These are phyloP conservation scores for Luidia sarsii DNA, from an alignment of 53 echinoderm and acorn worm genomes.

Conservation along the genomic window DNA sequence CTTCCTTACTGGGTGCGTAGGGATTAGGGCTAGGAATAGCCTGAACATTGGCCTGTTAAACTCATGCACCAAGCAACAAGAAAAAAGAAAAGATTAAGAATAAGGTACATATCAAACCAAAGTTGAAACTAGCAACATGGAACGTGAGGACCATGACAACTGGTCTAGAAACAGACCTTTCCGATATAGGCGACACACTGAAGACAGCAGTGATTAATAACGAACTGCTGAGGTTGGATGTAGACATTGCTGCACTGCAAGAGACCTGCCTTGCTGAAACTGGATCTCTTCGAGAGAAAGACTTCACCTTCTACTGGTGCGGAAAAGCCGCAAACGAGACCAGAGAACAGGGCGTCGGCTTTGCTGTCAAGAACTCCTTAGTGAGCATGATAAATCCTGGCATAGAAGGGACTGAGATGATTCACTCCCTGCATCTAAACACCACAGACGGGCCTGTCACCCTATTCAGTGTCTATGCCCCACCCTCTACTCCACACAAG, in stretches of 20 bases:
- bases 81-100: neutral
- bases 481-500: slow-evolving; percentile 38
- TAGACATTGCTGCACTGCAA: too few species aligned
- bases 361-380: slow-evolving; percentile 35
- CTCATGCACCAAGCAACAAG: neutral
- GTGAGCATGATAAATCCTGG: neutral
- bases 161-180: neutral
- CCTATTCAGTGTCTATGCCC: slow-evolving; percentile 53
- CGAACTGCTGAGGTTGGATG: too few species aligned
- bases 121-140: slow-evolving; percentile 1
- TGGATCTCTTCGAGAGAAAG: slow-evolving; percentile 30
- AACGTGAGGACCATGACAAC: slow-evolving; percentile 21
- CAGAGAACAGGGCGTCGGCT: slow-evolving; percentile 22
- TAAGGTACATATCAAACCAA: too few species aligned
- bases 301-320: slow-evolving; percentile 59
- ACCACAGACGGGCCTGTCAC: slow-evolving; percentile 22
- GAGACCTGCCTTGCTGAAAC: neutral
- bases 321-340: slow-evolving; percentile 28
- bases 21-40: neutral
- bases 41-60: slow-evolving; percentile 9
- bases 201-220: slow-evolving; percentile 10
- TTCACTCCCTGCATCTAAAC: neutral
- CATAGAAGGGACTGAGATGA: neutral
- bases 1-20: slow-evolving; percentile 38
- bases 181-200: neutral